Evolutionary conservation across 2,797 vertebrate genomes (phyloP), one percentile per base, ranked within the genome.

Genomic region (Lates japonicus): DNA sequence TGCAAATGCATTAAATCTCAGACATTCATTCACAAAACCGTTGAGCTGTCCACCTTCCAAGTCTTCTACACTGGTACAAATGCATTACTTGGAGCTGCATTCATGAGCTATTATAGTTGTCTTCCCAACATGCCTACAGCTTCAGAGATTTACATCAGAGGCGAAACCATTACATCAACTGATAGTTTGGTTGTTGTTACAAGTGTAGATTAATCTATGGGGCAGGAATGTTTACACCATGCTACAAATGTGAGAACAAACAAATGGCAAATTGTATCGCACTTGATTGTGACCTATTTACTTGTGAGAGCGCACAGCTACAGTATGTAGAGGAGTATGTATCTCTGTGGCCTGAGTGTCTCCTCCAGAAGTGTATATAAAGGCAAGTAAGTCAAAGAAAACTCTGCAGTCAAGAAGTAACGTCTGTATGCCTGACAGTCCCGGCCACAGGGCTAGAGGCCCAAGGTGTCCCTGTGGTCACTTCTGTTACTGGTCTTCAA

Each of bases 381-480:
- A n/a, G n/a, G 25, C 41, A 74, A 57, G 71, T 55, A 83, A 57
- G 41, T 66, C 61, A 61, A 52, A 61, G 63, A 54, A 66, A 41
- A 44, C 39, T 44, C 29, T 55, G 61, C 60, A 55, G 64, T 25
- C 3, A 17, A 66, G 72, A 41, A 41, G 60, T 5, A 57, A 51
- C 3, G 66, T 46, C 59, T 55, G 54, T 71, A 74, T 80, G 74
- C 49, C 76, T 78, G 67, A 42, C 52, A 42, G 72, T 74, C 67
- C 7, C 65, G 48, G 72, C 39, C 52, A 16, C 69, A 76, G 76
- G 76, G 81, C n/a, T 14, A 60, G 58, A 84, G 89, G 92, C 93
- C 88, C 85, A 94, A 95, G 90, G 89, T 94, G 93, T 68, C 69
- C 64, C 70, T 64, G 49, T 82, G 83, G 72, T 83, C 75, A 71